Base-by-base conservation (phyloP, 2,113 vertebrate species). In the Empidonax traillii region DNA sequence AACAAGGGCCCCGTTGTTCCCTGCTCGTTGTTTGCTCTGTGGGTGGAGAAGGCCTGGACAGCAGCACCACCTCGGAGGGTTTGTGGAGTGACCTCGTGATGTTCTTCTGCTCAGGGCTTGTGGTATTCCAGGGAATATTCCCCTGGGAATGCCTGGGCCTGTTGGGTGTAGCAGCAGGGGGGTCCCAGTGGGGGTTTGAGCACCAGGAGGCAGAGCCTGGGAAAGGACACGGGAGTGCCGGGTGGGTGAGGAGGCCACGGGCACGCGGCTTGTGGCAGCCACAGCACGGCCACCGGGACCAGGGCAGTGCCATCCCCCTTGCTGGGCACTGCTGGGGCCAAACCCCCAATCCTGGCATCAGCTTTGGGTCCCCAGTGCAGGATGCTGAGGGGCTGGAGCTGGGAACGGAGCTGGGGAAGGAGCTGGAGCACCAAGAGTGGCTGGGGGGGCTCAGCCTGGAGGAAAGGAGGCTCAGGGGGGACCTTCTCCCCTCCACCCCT, bases 31-130 rank as follows among this genome's bases (percentile, higher is more conserved):
- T 30, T 46, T 6, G 17, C 44, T 43, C 25, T 12, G 6, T 20
- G 11, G 28, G 9, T 33, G 35, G 37, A 21, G 10, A 25, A 9
- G 46, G 46, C 55, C 15, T 0, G 7, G 39, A 11, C 20, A 21
- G 83, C 82, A n/a, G 68, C 20, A 6, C 0, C 7, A 2, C 5
- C n/a, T 33, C 7, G 7, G 8, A 0, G 20, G 22, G n/a, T 47
- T 47, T 58, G 52, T 0, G 3, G 3, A 4, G 25, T 17, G 44
- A 44, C 37, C 53, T 37, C 7, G 17, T 33, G 53, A 4, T 68
- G 31, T 19, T 7, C 21, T 19, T 7, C 21, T 33, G 39, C 55
- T 4, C 55, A 1, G 44, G 43, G 35, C 61, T 51, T 5, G 6
- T 8, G 12, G 24, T 7, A 1, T 6, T 10, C 44, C 73, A 19